Base-by-base conservation (phyloP, 2,113 vertebrate species). In the Cavia aperea region DNA sequence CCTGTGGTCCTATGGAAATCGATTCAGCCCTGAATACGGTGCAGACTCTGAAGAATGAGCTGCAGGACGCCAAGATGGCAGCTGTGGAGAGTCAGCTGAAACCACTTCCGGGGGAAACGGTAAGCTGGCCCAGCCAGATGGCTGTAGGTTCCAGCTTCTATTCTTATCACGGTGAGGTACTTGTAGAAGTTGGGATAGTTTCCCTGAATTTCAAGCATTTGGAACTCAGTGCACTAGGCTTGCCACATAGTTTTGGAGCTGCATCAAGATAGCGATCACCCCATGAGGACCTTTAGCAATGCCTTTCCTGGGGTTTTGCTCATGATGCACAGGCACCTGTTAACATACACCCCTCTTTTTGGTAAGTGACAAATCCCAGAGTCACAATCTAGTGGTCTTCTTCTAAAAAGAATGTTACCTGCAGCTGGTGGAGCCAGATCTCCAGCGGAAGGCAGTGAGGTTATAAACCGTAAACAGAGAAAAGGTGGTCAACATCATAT, bases 101-200 rank as follows among this genome's bases (percentile, higher is more conserved):
- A 92, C 99, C 99, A n/a, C 98, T 99, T 84, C 99, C 99, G 0
- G 99, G 99, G 87, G 99, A 99, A 97, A 99, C 99, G 96, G 99
- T 99, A 97, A 97, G 94, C 83, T 24, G 29, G 5, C 2, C 3
- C 43, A 33, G 70, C 56, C 29, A 2, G 2, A 63, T 9, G 6
- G 19, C 39, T 14, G 7, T 33, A n/a, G 46, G 9, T 5, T 39
- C 31, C 58, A 8, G 24, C 39, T 68, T 31, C 29, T 36, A 13
- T 65, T 73, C 51, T 1, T 15, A 15, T 31, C 21, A 12, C 0
- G 5, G 43, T 24, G 1, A n/a, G 36, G 4, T 8, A 1, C 26
- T 75, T 88, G n/a, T 46, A 73, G 33, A 89, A 56, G 49, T 31
- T 66, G 13, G 2, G 3, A 2, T 83, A 21, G 33, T 63, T 31